A percentile compares a stretch with the other conserved stretches of the same genome.
Evolutionary conservation across 2,888 invertebrate genomes (phyloP).

Genomic region (Macrophya annulata): DNA sequence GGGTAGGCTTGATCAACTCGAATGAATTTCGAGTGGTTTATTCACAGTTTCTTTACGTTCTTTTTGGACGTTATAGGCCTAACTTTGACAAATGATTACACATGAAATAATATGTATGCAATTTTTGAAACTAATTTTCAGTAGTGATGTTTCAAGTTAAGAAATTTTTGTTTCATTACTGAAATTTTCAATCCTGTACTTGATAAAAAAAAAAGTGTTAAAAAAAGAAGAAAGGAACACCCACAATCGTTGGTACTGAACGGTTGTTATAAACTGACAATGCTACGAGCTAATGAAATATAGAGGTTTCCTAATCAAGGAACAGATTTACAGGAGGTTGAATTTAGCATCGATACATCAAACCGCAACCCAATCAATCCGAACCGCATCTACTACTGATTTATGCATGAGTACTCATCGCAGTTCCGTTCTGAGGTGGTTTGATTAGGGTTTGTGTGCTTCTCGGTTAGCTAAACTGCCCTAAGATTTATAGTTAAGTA

Average conservation of each 20-base stretch:
- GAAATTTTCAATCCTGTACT: not conserved
- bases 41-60: not conserved
- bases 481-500: slow-evolving; percentile 26
- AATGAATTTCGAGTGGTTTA: not conserved
- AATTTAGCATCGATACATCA: slow-evolving; percentile 38
- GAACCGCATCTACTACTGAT: slow-evolving; percentile 28
- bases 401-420: slow-evolving; percentile 42
- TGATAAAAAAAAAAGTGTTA: not conserved
- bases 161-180: not conserved
- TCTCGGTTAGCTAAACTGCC: slow-evolving; percentile 28
- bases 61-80: not conserved
- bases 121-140: not conserved
- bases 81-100: not conserved
- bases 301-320: slow-evolving; percentile 27
- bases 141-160: not conserved
- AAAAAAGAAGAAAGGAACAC: not conserved
- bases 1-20: not conserved
- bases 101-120: not conserved
- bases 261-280: slow-evolving; percentile 19
- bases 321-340: slow-evolving; percentile 38
- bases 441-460: slow-evolving; percentile 46
- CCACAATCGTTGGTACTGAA: not conserved
- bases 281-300: not conserved
- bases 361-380: slow-evolving; percentile 50
- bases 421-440: slow-evolving; percentile 40